Conservation (phyloP, 2,888 invertebrate genomes). For the Agrotis exclamationis region DNA sequence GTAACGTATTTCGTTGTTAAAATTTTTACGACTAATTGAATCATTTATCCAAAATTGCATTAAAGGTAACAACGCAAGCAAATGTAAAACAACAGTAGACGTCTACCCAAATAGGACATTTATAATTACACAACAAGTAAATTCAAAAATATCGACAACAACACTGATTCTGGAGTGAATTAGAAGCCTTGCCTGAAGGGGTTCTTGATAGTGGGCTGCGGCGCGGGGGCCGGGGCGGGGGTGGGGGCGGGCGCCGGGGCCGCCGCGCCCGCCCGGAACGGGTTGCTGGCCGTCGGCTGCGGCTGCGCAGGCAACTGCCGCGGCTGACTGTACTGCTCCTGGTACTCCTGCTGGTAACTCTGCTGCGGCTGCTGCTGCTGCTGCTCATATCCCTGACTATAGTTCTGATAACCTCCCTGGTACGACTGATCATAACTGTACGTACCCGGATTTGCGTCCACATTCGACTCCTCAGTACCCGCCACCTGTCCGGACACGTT, state of each 20-base stretch:
- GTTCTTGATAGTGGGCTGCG: constrained; percentile 91
- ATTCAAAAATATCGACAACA: constrained; percentile 88
- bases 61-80: constrained; percentile 30
- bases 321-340: constrained; percentile 80
- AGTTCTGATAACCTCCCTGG: constrained; percentile 84
- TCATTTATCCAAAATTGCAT: neutral
- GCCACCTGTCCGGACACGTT: constrained; percentile 87
- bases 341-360: constrained; percentile 75
- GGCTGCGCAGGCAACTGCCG: constrained; percentile 88
- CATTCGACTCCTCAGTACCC: constrained; percentile 92
- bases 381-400: constrained; percentile 72
- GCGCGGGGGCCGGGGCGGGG: constrained; percentile 82
- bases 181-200: constrained; percentile 96
- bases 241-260: constrained; percentile 71
- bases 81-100: constrained; percentile 40
- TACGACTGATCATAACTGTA: constrained; percentile 79
- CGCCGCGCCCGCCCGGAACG: constrained; percentile 80
- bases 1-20: neutral
- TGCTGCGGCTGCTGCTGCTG: constrained; percentile 77
- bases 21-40: neutral
- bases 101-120: constrained; percentile 85
- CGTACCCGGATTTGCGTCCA: constrained; percentile 90
- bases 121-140: constrained; percentile 91
- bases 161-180: constrained; percentile 81
- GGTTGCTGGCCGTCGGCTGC: constrained; percentile 86